Evolutionary conservation across 1,140 invertebrate species (phyloP), one percentile per base, ranked within the genome.

Genomic region (Drosophila mayri): DNA sequence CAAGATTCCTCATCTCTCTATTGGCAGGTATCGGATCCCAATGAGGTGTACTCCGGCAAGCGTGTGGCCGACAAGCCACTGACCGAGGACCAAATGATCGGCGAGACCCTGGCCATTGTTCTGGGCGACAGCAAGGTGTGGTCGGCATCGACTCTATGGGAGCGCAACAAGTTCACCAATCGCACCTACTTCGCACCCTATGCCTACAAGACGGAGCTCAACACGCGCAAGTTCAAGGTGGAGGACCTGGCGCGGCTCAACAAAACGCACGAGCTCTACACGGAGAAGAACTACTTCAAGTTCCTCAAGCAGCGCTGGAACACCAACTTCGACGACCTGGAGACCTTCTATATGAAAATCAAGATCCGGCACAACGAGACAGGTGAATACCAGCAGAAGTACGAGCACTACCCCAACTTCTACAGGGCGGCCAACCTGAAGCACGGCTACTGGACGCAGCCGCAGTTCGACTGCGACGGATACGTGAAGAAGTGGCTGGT

Each of bases 91-190:
- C 97, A 99, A 94, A 97, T 99, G 95, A 97, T 98, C 75, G 97
- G 97, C 1, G 98, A 99, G 92, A 98, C 98, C 1, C 91, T 99
- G 18, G 96, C 98, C 18, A 94, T 98, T 50, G 95, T 99, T 0
- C 95, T 99, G 81, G 98, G 97, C 22, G 97, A 99, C 93, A 96
- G 96, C 46, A 97, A 96, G 93, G 97, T 99, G 73, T 97, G 97
- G 95, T 97, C 97, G 9, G 97, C 97, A 66, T 98, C 98, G 30
- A 97, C 96, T 18, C 99, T 96, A 91, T 99, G 98, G 97, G 98
- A 99, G 90, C 94, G 97, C 46, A 98, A 99, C 91, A 99, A 99
- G 93, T 99, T 99, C 92, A 96, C 97, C 1, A 98, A 98, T 92
- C 93, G 97, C 81, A 97, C 98, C 37, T 95, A 96, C 64, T 99